Evolutionary conservation across 1,140 invertebrate species (phyloP).

Genomic region (Mizuhopecten yessoensis): DNA sequence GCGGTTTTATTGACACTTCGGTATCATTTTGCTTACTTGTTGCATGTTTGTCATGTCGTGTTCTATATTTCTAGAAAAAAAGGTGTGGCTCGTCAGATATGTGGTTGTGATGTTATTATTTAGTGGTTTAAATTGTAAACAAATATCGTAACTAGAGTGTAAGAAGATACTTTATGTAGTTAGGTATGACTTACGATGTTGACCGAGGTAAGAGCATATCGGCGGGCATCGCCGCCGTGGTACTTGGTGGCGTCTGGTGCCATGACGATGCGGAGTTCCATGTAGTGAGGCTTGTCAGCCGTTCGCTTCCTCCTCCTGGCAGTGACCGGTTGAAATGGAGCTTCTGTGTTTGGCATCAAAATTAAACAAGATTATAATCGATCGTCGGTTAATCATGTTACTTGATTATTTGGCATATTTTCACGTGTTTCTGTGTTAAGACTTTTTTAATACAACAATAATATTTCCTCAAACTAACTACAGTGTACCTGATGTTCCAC

Average conservation of each 20-base stretch:
- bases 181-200: constrained; percentile 61
- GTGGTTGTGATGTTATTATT: too few species aligned
- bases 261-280: constrained; percentile 57
- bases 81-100: too few species aligned
- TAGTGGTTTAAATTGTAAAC: too few species aligned
- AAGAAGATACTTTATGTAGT: too few species aligned
- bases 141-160: too few species aligned
- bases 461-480: not conserved
- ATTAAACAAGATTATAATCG: too few species aligned
- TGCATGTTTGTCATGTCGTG: too few species aligned
- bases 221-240: constrained; percentile 52
- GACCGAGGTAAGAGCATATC: constrained; percentile 56
- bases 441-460: not conserved
- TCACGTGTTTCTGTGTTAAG: not conserved
- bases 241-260: constrained; percentile 52
- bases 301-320: constrained; percentile 40
- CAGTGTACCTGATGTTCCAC: not conserved
- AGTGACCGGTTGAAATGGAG: not conserved
- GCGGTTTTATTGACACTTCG: too few species aligned
- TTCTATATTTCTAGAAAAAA: too few species aligned
- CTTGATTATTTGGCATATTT: not conserved
- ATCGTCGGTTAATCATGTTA: too few species aligned
- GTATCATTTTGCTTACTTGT: too few species aligned
- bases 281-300: constrained; percentile 39
- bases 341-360: not conserved